A percentile compares a stretch with the other conserved stretches of the same genome.
phyloP scores from a whole-genome alignment of 2,797 vertebrate species.

The Masticophis lateralis region DNA sequence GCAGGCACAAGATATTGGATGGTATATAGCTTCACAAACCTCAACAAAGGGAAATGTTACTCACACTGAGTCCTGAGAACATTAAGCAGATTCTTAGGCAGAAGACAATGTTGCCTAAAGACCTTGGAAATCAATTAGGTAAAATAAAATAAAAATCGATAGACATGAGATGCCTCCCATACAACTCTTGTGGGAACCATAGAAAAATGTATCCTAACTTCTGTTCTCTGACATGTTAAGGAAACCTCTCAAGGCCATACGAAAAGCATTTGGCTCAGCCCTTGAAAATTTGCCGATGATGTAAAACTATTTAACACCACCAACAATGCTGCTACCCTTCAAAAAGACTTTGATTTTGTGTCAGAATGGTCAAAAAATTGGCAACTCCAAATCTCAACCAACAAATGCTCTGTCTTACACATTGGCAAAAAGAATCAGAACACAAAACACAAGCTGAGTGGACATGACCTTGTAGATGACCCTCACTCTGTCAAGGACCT shows the following conservation, averaged over 20 bases:
- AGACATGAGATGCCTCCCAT: conserved; percentile 17
- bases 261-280: conserved; percentile 35
- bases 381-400: too few species aligned
- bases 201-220: conserved; percentile 24
- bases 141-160: conserved; percentile 10
- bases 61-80: conserved; percentile 24
- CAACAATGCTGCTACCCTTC: too few species aligned
- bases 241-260: conserved; percentile 26
- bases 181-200: conserved; percentile 34
- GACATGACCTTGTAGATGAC: too few species aligned
- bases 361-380: too few species aligned
- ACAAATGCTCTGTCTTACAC: too few species aligned
- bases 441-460: too few species aligned
- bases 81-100: conserved; percentile 4
- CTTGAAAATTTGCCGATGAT: conserved; percentile 2
- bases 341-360: too few species aligned
- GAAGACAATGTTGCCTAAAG: conserved; percentile 32
- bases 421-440: too few species aligned
- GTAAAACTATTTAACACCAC: too few species aligned
- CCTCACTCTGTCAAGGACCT: too few species aligned
- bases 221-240: conserved; percentile 40
- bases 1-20: conserved; percentile 26
- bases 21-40: neutral
- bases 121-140: conserved; percentile 32
- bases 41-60: conserved; percentile 44